Base-by-base conservation (phyloP, 2,113 vertebrate genomes). In the Neotoma lepida region DNA sequence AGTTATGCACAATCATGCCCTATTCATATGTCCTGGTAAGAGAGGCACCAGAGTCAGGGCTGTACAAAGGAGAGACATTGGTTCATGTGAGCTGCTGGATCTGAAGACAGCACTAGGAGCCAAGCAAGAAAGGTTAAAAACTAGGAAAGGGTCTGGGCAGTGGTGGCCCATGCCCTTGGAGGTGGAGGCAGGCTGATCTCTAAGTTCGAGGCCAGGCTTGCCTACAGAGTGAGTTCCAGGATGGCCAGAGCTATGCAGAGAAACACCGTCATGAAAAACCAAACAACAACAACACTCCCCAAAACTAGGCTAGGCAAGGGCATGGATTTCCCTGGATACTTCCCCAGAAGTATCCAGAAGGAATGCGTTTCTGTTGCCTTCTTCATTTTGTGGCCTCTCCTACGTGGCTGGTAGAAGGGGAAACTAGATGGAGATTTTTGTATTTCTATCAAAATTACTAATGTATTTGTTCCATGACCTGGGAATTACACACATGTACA, bases 401-500 rank as follows among this genome's bases (percentile, higher is more conserved):
- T n/a, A 81, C 33, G 33, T 68, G 71, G 84, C 28, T 85, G 12
- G 18, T 9, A 30, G 44, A 76, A 58, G 28, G n/a, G 12, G 68
- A 86, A 88, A 56, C 6, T 22, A 51, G 66, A 49, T 89, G 12
- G 68, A 91, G 89, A 78, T 58, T 82, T 44, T 41, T 17, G 35
- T 49, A 14, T 51, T 35, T 22, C 30, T 70, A 44, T 88, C 51
- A 84, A 94, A 92, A 90, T 92, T 44, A 61, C 35, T 93, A 95
- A 77, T 41, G 30, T 58, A 78, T 87, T 44, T 86, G 22, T 49
- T 46, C 35, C 51, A 20, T 18, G 76, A 61, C 15, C 44, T 20
- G 61, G 78, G 28, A 80, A 76, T 63, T 85, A 22, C 58, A 51
- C 44, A 64, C 66, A 56, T 6, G 14, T 56, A 51, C 94, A 82